Evolutionary conservation across 30 jellyfish, hydroid and myxozoan species (phyloP).

Genomic region (Catostylus mosaicus): DNA sequence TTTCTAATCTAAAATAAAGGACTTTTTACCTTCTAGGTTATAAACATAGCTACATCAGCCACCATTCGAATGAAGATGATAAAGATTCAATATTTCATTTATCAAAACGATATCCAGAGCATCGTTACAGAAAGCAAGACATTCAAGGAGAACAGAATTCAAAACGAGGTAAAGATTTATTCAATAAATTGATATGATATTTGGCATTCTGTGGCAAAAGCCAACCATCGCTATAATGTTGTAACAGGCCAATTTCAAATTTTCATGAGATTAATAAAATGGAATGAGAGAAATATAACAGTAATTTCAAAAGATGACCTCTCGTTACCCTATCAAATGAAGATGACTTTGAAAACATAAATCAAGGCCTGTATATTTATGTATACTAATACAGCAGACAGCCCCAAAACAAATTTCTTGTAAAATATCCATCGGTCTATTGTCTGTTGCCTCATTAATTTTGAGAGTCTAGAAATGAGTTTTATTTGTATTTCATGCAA

Average conservation of each 20-base stretch:
- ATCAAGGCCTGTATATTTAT: no score
- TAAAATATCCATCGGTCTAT: no score
- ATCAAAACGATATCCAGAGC: conserved; percentile 42
- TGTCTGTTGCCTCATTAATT: no score
- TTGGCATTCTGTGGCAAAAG: not conserved
- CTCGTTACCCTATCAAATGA: not conserved
- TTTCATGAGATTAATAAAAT: not conserved
- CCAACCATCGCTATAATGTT: no score
- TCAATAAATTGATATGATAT: not conserved
- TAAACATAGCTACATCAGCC: conserved; percentile 38
- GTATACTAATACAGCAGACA: no score
- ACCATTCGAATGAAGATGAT: conserved; percentile 3
- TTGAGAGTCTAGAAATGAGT: no score
- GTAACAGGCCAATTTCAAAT: no score
- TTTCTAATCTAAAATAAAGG: not conserved
- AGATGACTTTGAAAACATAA: not conserved
- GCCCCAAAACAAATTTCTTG: no score
- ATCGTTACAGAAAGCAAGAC: conserved; percentile 42
- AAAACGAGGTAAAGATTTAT: conserved; percentile 32
- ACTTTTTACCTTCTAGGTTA: conserved; percentile 6
- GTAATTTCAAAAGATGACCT: not conserved
- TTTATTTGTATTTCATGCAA: no score
- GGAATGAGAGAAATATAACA: not conserved
- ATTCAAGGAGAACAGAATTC: conserved; percentile 20
- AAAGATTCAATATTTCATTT: conserved; percentile 8